These are phyloP conservation scores for Carettochelys insculpta DNA, from an alignment of 2,113 vertebrate genomes.

Conservation along the genomic window DNA sequence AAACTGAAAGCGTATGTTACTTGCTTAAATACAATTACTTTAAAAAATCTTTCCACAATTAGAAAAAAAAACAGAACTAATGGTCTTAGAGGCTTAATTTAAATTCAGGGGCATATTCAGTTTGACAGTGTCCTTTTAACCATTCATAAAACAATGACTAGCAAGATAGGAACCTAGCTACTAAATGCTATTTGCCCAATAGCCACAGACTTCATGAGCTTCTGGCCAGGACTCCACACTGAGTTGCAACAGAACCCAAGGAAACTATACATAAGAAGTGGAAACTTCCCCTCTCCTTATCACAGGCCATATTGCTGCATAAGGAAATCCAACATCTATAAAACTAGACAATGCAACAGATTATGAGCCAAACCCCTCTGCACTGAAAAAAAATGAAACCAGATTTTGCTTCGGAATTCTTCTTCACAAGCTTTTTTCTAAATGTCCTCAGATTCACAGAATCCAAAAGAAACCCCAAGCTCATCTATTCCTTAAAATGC, in stretches of 20 bases:
- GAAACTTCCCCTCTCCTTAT: not conserved
- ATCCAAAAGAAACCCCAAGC: not conserved
- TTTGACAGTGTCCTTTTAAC: not conserved
- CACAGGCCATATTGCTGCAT: accelerated
- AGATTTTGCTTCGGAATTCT: not conserved
- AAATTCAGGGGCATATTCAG: not conserved
- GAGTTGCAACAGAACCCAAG: not conserved
- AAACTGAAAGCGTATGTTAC: not conserved
- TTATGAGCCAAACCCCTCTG: not conserved
- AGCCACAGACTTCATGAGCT: not conserved
- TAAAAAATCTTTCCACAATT: not conserved
- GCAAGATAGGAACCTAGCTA: not conserved
- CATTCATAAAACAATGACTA: not conserved
- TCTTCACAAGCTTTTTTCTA: not conserved
- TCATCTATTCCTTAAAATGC: not conserved
- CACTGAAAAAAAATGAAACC: not conserved
- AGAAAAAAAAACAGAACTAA: not conserved
- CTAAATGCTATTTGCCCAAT: not conserved
- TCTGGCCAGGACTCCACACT: not conserved
- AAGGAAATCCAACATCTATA: not conserved
- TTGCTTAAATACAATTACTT: not conserved
- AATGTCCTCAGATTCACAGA: not conserved
- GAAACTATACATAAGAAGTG: not conserved
- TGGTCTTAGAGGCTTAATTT: not conserved
- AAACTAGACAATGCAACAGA: accelerated